Evolutionary conservation across 2,888 invertebrate species (phyloP).

Genomic region (Drosophila putrida): DNA sequence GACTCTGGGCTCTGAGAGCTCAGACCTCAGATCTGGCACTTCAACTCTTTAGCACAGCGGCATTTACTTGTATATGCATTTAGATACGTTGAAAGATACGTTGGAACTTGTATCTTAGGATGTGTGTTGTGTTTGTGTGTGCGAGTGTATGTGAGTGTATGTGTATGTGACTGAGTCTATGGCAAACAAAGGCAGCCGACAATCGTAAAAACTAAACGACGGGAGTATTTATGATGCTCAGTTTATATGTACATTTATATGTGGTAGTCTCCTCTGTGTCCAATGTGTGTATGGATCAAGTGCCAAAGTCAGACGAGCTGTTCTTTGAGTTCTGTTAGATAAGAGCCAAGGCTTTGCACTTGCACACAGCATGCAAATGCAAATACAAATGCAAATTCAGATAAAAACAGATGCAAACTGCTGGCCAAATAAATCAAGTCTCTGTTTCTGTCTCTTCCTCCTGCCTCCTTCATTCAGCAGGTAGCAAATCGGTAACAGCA

Average conservation of each 20-base stretch:
- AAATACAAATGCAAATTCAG: conserved; percentile 64
- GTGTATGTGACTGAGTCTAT: conserved; percentile 36
- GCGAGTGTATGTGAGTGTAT: conserved; percentile 1
- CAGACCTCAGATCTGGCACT: conserved; percentile 56
- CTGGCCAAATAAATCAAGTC: conserved; percentile 49
- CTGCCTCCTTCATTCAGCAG: conserved; percentile 15
- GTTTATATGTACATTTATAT: conserved; percentile 33
- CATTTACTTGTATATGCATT: conserved; percentile 63
- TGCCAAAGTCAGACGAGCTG: conserved; percentile 68
- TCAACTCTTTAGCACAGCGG: conserved; percentile 59
- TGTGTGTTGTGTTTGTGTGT: conserved; percentile 16
- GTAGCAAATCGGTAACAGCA: conserved; percentile 54
- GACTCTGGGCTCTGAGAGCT: conserved; percentile 56
- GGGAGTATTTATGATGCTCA: conserved; percentile 73
- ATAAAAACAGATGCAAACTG: conserved; percentile 54
- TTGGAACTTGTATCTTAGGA: conserved; percentile 60
- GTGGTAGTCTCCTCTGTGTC: conserved; percentile 46
- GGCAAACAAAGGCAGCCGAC: conserved; percentile 79
- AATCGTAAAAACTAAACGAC: conserved; percentile 81
- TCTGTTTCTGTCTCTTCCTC: conserved; percentile 7
- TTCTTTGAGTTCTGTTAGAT: conserved; percentile 74
- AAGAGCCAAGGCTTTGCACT: conserved; percentile 62
- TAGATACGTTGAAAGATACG: conserved; percentile 77
- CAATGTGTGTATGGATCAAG: conserved; percentile 64
- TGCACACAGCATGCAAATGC: conserved; percentile 67